These are phyloP conservation scores for Lasioglossum malachurum DNA, from an alignment of 2,888 invertebrate species.

Conservation along the genomic window DNA sequence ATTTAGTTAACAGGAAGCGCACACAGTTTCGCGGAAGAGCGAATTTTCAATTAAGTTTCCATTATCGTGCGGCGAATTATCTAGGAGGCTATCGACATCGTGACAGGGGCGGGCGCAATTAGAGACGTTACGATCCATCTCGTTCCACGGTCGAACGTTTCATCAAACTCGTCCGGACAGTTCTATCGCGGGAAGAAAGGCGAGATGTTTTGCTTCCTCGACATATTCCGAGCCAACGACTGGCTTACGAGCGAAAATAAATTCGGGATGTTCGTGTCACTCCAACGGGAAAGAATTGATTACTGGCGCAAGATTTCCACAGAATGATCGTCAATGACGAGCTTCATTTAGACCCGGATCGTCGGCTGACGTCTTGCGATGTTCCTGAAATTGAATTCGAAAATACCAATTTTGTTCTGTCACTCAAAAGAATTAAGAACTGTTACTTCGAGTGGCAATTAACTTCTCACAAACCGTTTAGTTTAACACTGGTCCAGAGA, in stretches of 20 bases:
- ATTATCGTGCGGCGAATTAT: neutral
- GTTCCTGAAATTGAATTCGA: no score
- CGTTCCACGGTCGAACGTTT: neutral
- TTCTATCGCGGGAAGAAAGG: neutral
- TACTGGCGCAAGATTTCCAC: constrained; percentile 45
- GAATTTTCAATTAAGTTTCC: neutral
- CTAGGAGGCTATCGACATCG: neutral
- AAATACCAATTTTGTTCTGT: no score
- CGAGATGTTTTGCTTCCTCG: neutral
- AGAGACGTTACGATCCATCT: neutral
- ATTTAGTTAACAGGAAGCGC: neutral
- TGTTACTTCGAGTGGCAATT: no score
- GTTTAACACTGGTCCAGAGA: no score
- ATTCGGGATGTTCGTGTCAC: constrained; percentile 22
- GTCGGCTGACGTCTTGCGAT: neutral
- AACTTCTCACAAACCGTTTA: no score
- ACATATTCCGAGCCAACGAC: neutral
- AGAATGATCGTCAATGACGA: constrained; percentile 36
- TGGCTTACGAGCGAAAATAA: constrained; percentile 35
- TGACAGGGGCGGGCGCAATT: neutral
- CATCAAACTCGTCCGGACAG: neutral
- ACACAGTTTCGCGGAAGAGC: neutral
- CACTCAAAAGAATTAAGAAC: no score
- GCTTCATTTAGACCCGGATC: constrained; percentile 25
- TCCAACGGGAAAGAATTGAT: constrained; percentile 33